Conservation (phyloP, 2,888 invertebrate species). For the Aphidoletes aphidimyza region DNA sequence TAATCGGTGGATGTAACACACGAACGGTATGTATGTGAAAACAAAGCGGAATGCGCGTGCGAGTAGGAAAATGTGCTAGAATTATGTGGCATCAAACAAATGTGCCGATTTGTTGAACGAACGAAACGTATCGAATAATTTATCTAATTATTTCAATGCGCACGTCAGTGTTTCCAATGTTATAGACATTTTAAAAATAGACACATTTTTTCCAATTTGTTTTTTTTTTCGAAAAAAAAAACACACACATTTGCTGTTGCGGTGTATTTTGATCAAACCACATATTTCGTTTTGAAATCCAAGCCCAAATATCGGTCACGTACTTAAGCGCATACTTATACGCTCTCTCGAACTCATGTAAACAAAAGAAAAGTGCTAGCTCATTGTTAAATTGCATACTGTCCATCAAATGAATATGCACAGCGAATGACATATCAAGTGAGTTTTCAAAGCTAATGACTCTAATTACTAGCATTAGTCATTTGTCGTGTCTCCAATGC, state of each 20-base stretch:
- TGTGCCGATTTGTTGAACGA: constrained; percentile 20
- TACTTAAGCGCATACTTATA: constrained; percentile 23
- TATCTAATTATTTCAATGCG: background rate
- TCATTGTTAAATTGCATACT: background rate
- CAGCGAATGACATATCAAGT: background rate
- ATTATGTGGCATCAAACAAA: background rate
- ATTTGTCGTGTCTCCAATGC: background rate
- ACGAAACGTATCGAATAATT: constrained; percentile 4
- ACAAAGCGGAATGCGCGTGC: background rate
- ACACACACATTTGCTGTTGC: constrained; percentile 7
- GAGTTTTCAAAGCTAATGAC: background rate
- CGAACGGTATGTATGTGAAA: background rate
- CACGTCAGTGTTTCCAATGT: background rate
- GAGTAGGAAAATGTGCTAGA: background rate
- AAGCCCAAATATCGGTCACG: constrained; percentile 30
- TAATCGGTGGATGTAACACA: background rate
- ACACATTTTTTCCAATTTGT: background rate
- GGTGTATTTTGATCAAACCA: background rate
- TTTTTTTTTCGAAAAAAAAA: background rate
- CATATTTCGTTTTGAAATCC: background rate
- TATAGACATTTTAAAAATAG: constrained; percentile 1
- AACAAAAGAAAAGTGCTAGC: background rate
- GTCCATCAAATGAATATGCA: background rate
- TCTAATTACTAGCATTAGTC: background rate
- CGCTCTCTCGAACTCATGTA: background rate